A percentile compares a stretch with the other conserved stretches of the same genome.
These are phyloP conservation scores for Hypomecis punctinalis DNA, from an alignment of 2,888 invertebrate species.

Conservation along the genomic window DNA sequence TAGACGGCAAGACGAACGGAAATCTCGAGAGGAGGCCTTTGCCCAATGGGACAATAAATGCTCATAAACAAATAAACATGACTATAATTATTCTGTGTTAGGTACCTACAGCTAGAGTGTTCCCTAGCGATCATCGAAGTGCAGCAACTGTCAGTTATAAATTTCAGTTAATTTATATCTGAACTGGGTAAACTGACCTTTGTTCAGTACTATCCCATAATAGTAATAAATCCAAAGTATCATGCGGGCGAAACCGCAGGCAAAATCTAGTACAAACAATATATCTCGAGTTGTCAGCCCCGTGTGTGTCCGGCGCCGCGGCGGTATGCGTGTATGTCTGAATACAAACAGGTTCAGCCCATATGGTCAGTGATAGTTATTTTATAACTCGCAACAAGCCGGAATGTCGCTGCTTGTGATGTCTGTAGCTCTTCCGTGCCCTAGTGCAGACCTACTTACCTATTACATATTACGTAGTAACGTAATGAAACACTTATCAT, in stretches of 20 bases:
- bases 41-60: too few relatives aligned
- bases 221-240: too few relatives aligned
- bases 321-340: constrained; percentile 54
- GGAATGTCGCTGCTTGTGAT: constrained; percentile 36
- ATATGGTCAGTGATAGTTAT: constrained; percentile 73
- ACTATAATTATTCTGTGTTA: too few relatives aligned
- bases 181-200: too few relatives aligned
- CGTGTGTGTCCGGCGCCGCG: constrained; percentile 25
- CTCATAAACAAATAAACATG: too few relatives aligned
- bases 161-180: too few relatives aligned
- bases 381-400: constrained; percentile 53
- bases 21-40: too few relatives aligned
- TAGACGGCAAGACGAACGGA: too few relatives aligned
- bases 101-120: too few relatives aligned
- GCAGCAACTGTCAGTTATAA: too few relatives aligned
- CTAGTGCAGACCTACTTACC: neutral
- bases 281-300: constrained; percentile 29
- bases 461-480: neutral
- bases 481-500: neutral
- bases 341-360: constrained; percentile 69
- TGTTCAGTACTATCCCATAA: too few relatives aligned
- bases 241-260: neutral
- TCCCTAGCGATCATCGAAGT: too few relatives aligned
- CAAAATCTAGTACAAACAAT: neutral
- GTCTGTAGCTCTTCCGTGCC: constrained; percentile 14